Evolutionary conservation across 1,140 invertebrate species (phyloP), one percentile per base, ranked within the genome.

Genomic region (Oreohelix idahoensis): DNA sequence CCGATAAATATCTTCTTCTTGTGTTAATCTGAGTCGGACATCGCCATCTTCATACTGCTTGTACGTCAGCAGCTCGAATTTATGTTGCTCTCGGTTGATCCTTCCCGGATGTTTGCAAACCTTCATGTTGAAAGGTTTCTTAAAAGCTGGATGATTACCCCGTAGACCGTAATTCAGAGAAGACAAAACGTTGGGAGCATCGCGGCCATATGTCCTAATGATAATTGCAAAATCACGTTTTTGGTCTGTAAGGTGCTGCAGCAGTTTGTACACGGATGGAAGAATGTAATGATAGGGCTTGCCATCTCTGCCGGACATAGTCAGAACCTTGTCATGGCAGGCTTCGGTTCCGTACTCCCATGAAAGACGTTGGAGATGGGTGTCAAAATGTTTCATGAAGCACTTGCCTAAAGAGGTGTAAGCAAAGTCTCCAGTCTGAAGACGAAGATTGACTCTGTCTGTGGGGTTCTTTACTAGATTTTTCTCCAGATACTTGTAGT

Each of bases 211-310:
- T 0, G 91, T 92, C 73, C 92, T 84, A 36, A 92, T 87, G 20
- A 92, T 85, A 32, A 92, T 87, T 26, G 88, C 84, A 82, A 91
- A 92, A 77, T 92, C 88, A 66, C 91, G 83, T n/a, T 86, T 75
- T 0, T 84, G 79, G 45, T 89, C 84, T 23, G 83, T 63, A 0
- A 92, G 87, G 79, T 89, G 77, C 51, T 87, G 81, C 32, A 92
- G 85, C 1, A 90, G 83, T 53, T 87, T 87, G 79, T 90, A 92
- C 29, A 92, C 86, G 15, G 91, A 88, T 0, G 91, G 91, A 4
- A 92, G 84, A 38, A 92, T 88, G 83, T 92, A 92, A 84, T 92
- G 91, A 82, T 92, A 92, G 15, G 79, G 88, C 42, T 87, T 87
- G 13, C 88, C 88, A 51, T 90, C 87, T 35, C 81, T 77, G 0